Evolutionary conservation across 2,888 invertebrate species (phyloP), one percentile per base, ranked within the genome.

Genomic region (Operophtera brumata): DNA sequence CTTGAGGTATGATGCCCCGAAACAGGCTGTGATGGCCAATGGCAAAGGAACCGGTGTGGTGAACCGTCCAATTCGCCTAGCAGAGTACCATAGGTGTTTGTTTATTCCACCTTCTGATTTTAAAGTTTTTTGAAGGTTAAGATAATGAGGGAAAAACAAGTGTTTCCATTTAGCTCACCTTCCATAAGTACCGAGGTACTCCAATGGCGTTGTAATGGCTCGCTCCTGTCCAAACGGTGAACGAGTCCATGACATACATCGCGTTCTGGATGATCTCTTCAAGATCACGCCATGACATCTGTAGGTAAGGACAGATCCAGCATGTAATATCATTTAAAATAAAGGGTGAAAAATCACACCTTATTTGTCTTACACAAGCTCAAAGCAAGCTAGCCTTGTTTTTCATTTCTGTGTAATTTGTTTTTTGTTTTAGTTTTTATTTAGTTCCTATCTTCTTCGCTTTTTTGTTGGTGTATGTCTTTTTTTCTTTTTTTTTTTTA

Each of bases 101-200:
- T 20, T 3, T 9, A 30, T 7, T 30, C 9, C 30, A 30, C 9
- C 2, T 7, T 30, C 2, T 30, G 30, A 9, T 30, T 9, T 30
- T 30, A 2, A n/a, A 34, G n/a, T 10, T 0, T 3, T 34, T n/a
- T n/a, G 11, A 0, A 3, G 6, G n/a, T n/a, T 34, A n/a, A 34
- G 5, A n/a, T 6, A 11, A 2, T 3, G n/a, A 6, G 34, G 11
- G n/a, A 34, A n/a, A 34, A 34, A 34, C 1, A 7, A 30, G 10
- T 9, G 10, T 30, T 20, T 20, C 20, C 20, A 30, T 7, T n/a
- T n/a, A n/a, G n/a, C 32, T 36, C 37, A 62, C 64, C 54, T 64
- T 64, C 64, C 64, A 64, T 13, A 64, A 30, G 43, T 56, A 64
- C 11, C 59, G 55, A 36, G 64, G 64, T 10, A 56, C 47, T 25